Evolutionary conservation across 2,888 invertebrate genomes (phyloP), one percentile per base, ranked within the genome.

Genomic region (Trissoscelio sp.): DNA sequence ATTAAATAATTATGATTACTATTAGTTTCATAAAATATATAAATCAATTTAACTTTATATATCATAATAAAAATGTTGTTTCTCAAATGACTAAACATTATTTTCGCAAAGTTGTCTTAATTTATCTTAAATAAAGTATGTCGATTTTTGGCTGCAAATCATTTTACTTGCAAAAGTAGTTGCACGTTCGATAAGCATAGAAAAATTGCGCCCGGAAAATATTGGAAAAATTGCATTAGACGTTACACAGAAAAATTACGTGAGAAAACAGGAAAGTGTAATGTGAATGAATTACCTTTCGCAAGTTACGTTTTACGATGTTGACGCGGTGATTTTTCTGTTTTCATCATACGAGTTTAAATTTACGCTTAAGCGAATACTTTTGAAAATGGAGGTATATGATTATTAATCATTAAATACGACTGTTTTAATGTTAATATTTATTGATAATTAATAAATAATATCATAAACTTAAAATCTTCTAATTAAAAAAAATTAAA

Each of bases 211-310:
- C 20, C 7, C 4, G 7, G 16, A 24, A 64, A 64, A 64, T 64
- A 44, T 64, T 20, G 31, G 34, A 34, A 48, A 48, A 66, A 66
- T 22, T 51, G 20, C 51, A 51, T 66, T 66, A 48, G 9, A 37
- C 22, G 37, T 66, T 48, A 22, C 22, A 64, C 12, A 39, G 37
- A 66, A 66, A 51, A 51, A 66, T 66, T 37, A 51, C 64, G 34
- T 34, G 64, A 12, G 24, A 37, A 48, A 66, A 66, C 51, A 34
- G 37, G 14, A 51, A 37, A 62, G 46, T 66, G 24, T 66, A 51
- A 66, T 51, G 20, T 39, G 51, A 51, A 66, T 37, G 39, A 66
- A 66, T 66, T 51, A 66, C 51, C 51, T 66, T 48, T 51, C 20
- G 14, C 11, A 37, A 31, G 34, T 51, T 48, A 37, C 11, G 64